Conservation (phyloP, 2,113 vertebrate genomes). For the Cephalopholis sonnerati region DNA sequence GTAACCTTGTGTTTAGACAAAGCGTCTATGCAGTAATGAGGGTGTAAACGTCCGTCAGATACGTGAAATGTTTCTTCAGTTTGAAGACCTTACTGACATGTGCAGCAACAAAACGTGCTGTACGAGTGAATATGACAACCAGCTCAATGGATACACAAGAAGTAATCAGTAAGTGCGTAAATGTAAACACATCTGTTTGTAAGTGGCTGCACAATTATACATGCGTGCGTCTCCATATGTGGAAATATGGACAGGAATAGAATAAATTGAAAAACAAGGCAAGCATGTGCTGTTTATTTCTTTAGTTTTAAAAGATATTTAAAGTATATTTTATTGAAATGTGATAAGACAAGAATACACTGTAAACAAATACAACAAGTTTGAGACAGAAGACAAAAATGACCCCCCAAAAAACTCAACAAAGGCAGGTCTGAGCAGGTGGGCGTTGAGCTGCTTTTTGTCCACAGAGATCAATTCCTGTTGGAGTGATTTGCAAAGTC, state of each 20-base stretch:
- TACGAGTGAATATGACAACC: background rate
- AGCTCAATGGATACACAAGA: background rate
- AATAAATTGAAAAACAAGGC: background rate
- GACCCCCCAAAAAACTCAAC: background rate
- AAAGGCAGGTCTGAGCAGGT: background rate
- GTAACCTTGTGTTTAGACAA: background rate
- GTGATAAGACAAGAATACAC: background rate
- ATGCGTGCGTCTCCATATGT: background rate
- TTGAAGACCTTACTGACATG: background rate
- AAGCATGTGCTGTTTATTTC: background rate
- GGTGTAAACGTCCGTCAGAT: background rate
- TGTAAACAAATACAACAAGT: too few relatives aligned
- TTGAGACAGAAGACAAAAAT: background rate
- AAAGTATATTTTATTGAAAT: background rate
- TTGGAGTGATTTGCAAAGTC: slow-evolving; percentile 28
- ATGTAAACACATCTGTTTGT: background rate
- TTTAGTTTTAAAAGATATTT: background rate
- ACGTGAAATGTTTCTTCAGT: background rate
- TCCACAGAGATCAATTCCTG: slow-evolving; percentile 22
- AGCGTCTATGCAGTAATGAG: too few relatives aligned
- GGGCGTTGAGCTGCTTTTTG: slow-evolving; percentile 5
- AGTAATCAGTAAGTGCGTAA: background rate
- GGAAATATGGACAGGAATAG: background rate
- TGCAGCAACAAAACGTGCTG: background rate
- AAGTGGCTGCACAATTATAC: background rate